phyloP scores from a whole-genome alignment of 2,888 invertebrate genomes.

The Aelia acuminata region DNA sequence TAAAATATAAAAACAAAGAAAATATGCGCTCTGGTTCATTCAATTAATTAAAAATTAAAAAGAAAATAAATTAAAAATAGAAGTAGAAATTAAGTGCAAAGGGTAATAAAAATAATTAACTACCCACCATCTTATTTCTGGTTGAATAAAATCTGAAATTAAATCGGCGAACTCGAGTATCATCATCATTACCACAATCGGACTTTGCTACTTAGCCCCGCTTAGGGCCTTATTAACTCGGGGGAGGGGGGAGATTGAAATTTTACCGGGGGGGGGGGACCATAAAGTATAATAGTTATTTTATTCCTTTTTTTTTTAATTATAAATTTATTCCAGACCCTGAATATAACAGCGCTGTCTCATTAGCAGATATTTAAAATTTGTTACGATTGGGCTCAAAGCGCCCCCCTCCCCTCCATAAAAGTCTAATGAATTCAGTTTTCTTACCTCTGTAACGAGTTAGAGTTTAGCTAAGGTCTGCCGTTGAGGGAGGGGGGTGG shows the following conservation, averaged over 20 bases:
- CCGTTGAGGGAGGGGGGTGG: no score
- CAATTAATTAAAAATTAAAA: not conserved
- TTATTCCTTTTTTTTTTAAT: not conserved
- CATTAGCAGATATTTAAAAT: conserved; percentile 29
- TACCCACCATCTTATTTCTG: not conserved
- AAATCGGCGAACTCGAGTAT: not conserved
- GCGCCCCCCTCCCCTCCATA: not conserved
- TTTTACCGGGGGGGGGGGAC: not conserved
- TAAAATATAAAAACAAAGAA: not conserved
- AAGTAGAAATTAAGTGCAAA: not conserved
- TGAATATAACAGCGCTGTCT: not conserved
- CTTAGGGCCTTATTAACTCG: not conserved
- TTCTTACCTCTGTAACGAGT: conserved; percentile 23
- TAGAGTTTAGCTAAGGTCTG: no score
- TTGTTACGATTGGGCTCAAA: not conserved
- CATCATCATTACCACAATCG: conserved; percentile 29
- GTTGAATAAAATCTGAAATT: conserved; percentile 13
- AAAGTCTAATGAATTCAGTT: conserved; percentile 22
- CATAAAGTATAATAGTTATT: conserved; percentile 23
- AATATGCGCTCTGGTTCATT: not conserved
- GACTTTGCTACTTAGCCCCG: not conserved
- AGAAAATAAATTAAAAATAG: not conserved
- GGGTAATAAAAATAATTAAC: conserved; percentile 7
- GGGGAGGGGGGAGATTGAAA: not conserved
- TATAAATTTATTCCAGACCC: not conserved